Conservation (phyloP, 2,888 invertebrate genomes). For the Eupsilia transversa region DNA sequence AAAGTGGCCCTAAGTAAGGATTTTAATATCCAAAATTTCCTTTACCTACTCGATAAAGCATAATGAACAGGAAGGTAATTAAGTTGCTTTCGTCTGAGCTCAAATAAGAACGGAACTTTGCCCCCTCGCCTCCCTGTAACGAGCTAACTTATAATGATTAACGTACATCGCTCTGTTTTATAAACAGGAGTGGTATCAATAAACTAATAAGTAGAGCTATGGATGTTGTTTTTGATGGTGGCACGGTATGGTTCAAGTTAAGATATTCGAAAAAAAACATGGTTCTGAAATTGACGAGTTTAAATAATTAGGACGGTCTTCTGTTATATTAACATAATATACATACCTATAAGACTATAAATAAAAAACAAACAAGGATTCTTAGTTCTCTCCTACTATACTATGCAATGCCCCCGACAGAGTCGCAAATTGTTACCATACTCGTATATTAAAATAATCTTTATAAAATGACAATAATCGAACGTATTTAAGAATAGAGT, state of each 20-base stretch:
- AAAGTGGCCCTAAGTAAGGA: not conserved
- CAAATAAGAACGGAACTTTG: conserved; percentile 18
- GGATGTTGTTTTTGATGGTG: not conserved
- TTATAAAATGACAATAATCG: not conserved
- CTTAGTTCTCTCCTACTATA: not conserved
- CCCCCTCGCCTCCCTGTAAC: not conserved
- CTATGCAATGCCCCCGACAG: too few species aligned
- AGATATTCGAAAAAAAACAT: not conserved
- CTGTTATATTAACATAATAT: not conserved
- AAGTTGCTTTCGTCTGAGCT: conserved; percentile 23
- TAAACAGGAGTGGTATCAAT: conserved; percentile 8
- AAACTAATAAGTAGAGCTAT: not conserved
- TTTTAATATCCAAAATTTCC: not conserved
- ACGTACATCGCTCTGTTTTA: conserved; percentile 3
- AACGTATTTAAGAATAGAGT: not conserved
- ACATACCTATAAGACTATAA: too few species aligned
- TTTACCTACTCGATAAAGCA: conserved; percentile 10
- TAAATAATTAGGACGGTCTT: not conserved
- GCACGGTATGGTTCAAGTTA: too few species aligned
- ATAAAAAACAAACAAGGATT: not conserved
- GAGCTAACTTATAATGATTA: conserved; percentile 23
- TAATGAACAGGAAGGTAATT: conserved; percentile 24
- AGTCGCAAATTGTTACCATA: not conserved
- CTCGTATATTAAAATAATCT: not conserved
- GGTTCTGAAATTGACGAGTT: not conserved